Evolutionary conservation across 2,113 vertebrate genomes (phyloP), one percentile per base, ranked within the genome.

Genomic region (Mystacornis crossleyi): DNA sequence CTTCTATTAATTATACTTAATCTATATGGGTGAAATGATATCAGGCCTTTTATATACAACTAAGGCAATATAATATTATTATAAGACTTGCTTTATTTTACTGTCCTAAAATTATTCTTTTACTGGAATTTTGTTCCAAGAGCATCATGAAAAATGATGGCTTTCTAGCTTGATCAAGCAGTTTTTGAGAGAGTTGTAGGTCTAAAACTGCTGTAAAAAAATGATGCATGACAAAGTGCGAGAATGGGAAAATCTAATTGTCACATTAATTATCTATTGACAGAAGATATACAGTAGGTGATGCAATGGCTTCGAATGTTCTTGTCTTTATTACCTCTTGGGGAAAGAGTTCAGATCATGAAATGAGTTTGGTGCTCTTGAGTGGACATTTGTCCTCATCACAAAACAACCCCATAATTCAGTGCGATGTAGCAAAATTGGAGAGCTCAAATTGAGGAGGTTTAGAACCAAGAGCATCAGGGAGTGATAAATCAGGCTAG

Each of bases 191-290:
- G 24, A 66, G 12, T 65, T 85, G 6, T 36, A 85, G 55, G 45
- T 58, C 53, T 93, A 80, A 82, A 83, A 80, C 1, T 0, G 17
- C 36, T 26, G 21, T 57, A 54, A 81, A 66, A 78, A 89, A 81
- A 48, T 58, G 64, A 92, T 43, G 8, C 57, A 81, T 91, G 86
- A 88, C 67, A 60, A 94, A 97, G 42, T 60, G 8, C 0, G 0
- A 72, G 67, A 83, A 92, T 86, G 58, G 77, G 75, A 93, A 97
- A 95, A 73, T 87, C 67, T 88, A 75, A 45, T 86, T 94, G 90
- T 94, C 71, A 70, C 90, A 96, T 97, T 94, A 89, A 95, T 96
- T 97, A 89, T 94, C 86, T 91, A 96, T 96, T 94, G 94, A 91
- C 94, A 96, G 83, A 94, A 92, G 90, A 96, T 95, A 95, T 96